Evolutionary conservation across 2,888 invertebrate genomes (phyloP).

Genomic region (Aplocera efformata): DNA sequence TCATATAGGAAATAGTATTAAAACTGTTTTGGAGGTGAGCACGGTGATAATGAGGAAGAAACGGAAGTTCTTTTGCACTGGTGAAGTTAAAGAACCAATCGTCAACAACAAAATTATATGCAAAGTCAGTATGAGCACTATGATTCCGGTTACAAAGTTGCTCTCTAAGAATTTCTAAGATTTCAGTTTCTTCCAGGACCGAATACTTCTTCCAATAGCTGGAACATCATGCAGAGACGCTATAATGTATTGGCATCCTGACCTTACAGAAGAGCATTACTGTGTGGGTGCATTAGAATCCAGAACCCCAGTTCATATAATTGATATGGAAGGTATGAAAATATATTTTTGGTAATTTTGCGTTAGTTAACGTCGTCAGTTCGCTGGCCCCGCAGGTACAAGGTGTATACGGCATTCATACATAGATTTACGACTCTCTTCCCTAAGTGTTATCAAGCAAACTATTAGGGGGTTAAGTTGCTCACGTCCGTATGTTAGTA

Average conservation of each 20-base stretch:
- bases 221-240: slow-evolving; percentile 71
- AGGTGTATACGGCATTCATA: too few species aligned
- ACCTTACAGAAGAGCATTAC: slow-evolving; percentile 70
- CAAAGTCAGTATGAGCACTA: slow-evolving; percentile 55
- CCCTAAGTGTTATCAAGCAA: too few species aligned
- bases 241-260: slow-evolving; percentile 75
- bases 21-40: slow-evolving; percentile 69
- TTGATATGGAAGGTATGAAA: slow-evolving; percentile 65
- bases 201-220: slow-evolving; percentile 69
- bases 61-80: slow-evolving; percentile 72
- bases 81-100: slow-evolving; percentile 75
- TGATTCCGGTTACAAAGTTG: too few species aligned
- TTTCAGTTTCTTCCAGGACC: slow-evolving; percentile 58
- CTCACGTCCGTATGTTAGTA: too few species aligned
- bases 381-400: too few species aligned
- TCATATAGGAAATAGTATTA: slow-evolving; percentile 73
- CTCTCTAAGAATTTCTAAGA: background rate
- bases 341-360: background rate
- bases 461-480: too few species aligned
- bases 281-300: slow-evolving; percentile 72
- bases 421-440: too few species aligned
- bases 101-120: slow-evolving; percentile 74
- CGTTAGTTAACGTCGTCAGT: too few species aligned
- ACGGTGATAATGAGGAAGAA: slow-evolving; percentile 72
- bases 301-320: slow-evolving; percentile 62